A percentile compares a stretch with the other conserved stretches of the same genome.
phyloP scores from a whole-genome alignment of 2,113 vertebrate genomes.

The Elanus axillaris region DNA sequence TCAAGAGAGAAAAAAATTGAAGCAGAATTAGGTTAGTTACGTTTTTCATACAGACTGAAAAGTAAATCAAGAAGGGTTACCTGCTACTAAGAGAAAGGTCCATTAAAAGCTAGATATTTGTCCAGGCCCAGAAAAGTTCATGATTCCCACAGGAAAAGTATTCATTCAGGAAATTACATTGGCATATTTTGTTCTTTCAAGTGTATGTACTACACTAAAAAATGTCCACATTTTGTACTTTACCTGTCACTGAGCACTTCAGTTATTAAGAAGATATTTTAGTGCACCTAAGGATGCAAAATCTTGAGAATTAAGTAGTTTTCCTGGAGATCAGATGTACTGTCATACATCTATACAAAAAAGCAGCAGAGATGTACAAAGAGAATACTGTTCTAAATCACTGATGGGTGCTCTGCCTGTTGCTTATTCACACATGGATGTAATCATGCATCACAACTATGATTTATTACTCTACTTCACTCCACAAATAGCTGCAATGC shows the following conservation, averaged over 20 bases:
- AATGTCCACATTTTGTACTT: not conserved
- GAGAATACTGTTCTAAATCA: not conserved
- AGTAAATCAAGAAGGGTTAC: slow-evolving; percentile 53
- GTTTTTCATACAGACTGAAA: slow-evolving; percentile 58
- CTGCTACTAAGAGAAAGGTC: slow-evolving; percentile 34
- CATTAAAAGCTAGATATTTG: slow-evolving; percentile 56
- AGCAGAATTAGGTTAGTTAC: slow-evolving; percentile 50
- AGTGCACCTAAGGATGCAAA: not conserved
- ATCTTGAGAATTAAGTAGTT: not conserved
- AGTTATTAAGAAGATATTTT: not conserved
- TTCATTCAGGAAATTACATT: slow-evolving; percentile 50
- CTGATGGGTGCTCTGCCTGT: not conserved
- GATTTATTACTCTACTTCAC: not conserved
- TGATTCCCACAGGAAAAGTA: slow-evolving; percentile 51
- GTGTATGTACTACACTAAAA: not conserved
- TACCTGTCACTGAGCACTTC: not conserved
- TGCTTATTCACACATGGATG: not conserved
- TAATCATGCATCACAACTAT: not conserved
- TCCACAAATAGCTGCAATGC: not conserved
- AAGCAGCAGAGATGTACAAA: not conserved
- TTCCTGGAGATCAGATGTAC: not conserved
- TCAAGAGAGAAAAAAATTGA: slow-evolving; percentile 43
- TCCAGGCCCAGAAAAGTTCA: slow-evolving; percentile 51
- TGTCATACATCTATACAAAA: not conserved
- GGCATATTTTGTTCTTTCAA: slow-evolving; percentile 46